Evolutionary conservation across 2,113 vertebrate species (phyloP), one percentile per base, ranked within the genome.

Genomic region (Paedocypris sp.): DNA sequence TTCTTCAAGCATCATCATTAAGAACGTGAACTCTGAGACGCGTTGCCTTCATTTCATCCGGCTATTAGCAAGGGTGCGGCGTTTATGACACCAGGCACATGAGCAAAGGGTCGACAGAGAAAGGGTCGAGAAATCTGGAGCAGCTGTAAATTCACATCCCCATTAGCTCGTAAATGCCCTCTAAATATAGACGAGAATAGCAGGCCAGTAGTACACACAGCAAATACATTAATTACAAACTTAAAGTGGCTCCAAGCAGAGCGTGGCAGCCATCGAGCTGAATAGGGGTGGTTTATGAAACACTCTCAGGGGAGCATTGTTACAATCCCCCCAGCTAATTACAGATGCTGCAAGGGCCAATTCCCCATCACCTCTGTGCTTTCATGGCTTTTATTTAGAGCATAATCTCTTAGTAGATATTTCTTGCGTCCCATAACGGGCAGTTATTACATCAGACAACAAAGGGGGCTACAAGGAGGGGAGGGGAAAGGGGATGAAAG

Each of bases 341-440:
- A 82, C 41, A 66, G 49, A 82, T 82, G 73, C 82, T 66, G 59
- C 69, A 69, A 71, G 71, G 71, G 72, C 78, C 75, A 68, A 62
- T 78, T 77, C 77, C 72, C 66, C 64, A 72, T 77, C 76, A 80
- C 76, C 78, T 79, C 64, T 70, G 74, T 73, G 75, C 76, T 78
- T 52, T 32, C 59, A 52, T 8, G 35, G 28, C 62, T 82, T 79
- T 80, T 83, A 79, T 84, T 83, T 82, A 70, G 75, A 64, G 72
- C 60, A 74, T 81, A 82, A 84, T 82, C 79, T 83, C 79, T 78
- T 76, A 78, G 80, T 77, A 77, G 77, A 76, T 81, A 73, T 80
- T 79, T 79, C 72, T 68, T 77, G 76, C 73, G 78, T 77, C 77
- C 77, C 71, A 82, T 81, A 83, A 85, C 77, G 80, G 83, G 77